phyloP scores from a whole-genome alignment of 2,888 invertebrate species.

The Cosmia pyralina region DNA sequence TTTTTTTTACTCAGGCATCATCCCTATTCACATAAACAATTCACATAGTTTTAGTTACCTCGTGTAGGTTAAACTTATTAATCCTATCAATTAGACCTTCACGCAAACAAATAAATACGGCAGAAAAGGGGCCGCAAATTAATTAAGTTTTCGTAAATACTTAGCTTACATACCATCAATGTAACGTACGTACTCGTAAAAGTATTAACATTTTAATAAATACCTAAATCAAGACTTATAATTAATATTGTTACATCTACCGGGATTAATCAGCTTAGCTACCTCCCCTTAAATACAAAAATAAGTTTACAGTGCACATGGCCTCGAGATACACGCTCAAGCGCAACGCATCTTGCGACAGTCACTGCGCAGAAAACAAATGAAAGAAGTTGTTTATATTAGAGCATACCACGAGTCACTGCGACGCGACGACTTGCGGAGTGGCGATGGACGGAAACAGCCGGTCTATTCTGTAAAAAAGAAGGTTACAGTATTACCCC shows the following conservation, averaged over 20 bases:
- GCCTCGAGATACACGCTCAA: background rate
- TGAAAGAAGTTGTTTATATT: background rate
- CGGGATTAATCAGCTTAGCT: slow-evolving; percentile 13
- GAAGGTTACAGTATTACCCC: too few relatives aligned
- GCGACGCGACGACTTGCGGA: background rate
- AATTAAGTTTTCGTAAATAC: slow-evolving; percentile 3
- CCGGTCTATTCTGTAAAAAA: too few relatives aligned
- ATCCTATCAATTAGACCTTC: background rate
- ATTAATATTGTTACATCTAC: slow-evolving; percentile 16
- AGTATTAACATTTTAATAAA: background rate
- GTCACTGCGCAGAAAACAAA: background rate
- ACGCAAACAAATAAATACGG: background rate
- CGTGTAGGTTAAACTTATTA: background rate
- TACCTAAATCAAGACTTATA: slow-evolving; percentile 1
- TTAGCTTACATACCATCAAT: background rate
- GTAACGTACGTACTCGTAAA: background rate
- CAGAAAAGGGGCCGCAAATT: background rate
- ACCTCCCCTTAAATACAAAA: slow-evolving; percentile 16
- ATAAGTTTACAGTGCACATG: slow-evolving; percentile 8
- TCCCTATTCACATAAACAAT: background rate
- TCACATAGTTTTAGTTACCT: background rate
- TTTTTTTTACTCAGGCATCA: too few relatives aligned
- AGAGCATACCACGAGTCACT: background rate
- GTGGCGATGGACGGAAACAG: background rate
- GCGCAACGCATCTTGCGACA: too few relatives aligned